Evolutionary conservation across 1,140 invertebrate genomes (phyloP), one percentile per base, ranked within the genome.

Genomic region (Camponotus floridanus): DNA sequence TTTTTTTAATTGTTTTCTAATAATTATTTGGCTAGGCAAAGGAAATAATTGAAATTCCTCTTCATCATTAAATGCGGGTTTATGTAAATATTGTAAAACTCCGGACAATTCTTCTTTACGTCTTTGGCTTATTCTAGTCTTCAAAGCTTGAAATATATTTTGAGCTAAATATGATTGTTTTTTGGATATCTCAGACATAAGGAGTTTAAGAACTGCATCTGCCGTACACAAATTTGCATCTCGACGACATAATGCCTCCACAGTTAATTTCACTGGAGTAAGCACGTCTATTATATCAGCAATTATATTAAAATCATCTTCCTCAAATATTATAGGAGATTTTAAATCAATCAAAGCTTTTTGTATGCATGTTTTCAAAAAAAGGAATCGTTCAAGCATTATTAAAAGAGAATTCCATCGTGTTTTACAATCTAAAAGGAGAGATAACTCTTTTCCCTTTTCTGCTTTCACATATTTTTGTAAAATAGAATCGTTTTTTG

Each of bases 281-380:
- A 61, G 59, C n/a, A 61, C 26, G 9, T 61, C 21, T 8, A 61
- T 5, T 61, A 61, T 61, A 26, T 61, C 21, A 61, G 59, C 1
- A 61, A 61, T 61, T 9, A n/a, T 61, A 5, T 61, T 61, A 61
- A 61, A 61, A 61, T 61, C 59, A 11, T 61, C 31, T 31, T 68
- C 71, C n/a, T 48, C 51, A 39, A 76, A 85, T 26, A 7, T 57
- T n/a, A 85, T 67, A 18, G 64, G 42, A 33, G 21, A 81, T 55
- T 87, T 61, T n/a, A 87, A 48, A 85, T 89, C 88, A 55, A 89
- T 89, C 42, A 89, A 81, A 9, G 79, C 74, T 68, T 89, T 89
- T 61, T 65, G 45, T 48, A 87, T 62, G 51, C 80, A 67, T 76
- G 42, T 61, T 87, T 70, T 78, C n/a, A 87, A 78, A 59, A 31